Evolutionary conservation across 1,140 invertebrate species (phyloP).

Genomic region (Harpegnathos saltator): DNA sequence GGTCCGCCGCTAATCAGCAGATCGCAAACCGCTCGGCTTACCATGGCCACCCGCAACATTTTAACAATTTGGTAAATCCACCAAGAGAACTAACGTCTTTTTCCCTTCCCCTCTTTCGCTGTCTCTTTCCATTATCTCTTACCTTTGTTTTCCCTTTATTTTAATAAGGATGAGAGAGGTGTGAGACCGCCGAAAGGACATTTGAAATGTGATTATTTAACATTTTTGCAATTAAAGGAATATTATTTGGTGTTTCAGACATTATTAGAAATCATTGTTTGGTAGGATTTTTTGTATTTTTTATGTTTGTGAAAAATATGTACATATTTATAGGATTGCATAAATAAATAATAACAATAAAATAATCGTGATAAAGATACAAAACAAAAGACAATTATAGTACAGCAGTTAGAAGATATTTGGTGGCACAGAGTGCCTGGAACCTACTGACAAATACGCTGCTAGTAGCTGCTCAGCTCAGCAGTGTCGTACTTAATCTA

Average conservation of each 20-base stretch:
- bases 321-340: too few relatives aligned
- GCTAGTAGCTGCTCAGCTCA: slow-evolving; percentile 1
- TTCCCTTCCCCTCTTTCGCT: neutral
- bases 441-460: neutral
- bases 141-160: neutral
- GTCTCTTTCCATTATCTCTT: neutral
- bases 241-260: neutral
- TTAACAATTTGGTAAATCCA: slow-evolving; percentile 81
- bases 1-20: slow-evolving; percentile 73
- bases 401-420: slow-evolving; percentile 6
- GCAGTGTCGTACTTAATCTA: slow-evolving; percentile 65
- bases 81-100: neutral
- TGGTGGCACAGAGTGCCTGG: too few relatives aligned
- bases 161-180: neutral
- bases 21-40: slow-evolving; percentile 62
- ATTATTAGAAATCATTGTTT: neutral
- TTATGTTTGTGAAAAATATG: too few relatives aligned
- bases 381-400: too few relatives aligned
- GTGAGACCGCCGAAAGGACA: neutral
- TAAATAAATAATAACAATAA: too few relatives aligned
- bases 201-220: neutral
- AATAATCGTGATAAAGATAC: too few relatives aligned
- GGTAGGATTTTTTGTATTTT: too few relatives aligned
- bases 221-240: neutral
- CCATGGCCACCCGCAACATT: slow-evolving; percentile 71